Evolutionary conservation across 2,113 vertebrate species (phyloP).

Genomic region (Porphyrio hochstetteri): DNA sequence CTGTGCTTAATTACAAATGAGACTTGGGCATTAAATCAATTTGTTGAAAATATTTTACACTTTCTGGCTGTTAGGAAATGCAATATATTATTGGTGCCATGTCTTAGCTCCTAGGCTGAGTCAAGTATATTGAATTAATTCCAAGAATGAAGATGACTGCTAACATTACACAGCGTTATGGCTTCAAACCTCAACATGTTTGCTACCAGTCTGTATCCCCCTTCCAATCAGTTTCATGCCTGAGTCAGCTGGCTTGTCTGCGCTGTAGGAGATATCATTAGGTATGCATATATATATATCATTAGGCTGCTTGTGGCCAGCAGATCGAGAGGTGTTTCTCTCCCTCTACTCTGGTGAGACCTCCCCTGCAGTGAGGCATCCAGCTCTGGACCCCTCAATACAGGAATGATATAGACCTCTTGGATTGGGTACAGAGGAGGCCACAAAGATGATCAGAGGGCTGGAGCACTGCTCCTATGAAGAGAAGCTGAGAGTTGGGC

Average conservation of each 20-base stretch:
- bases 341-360: too few relatives aligned
- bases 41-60: background rate
- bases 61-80: background rate
- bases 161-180: background rate
- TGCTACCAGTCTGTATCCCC: background rate
- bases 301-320: too few relatives aligned
- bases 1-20: background rate
- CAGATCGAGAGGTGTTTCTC: too few relatives aligned
- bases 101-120: background rate
- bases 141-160: background rate
- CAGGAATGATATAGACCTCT: too few relatives aligned
- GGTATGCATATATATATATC: background rate
- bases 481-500: too few relatives aligned
- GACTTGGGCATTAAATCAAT: background rate
- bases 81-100: background rate
- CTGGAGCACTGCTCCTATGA: too few relatives aligned
- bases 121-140: background rate
- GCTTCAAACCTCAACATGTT: background rate
- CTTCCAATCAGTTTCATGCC: background rate
- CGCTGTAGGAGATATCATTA: background rate
- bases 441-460: too few relatives aligned
- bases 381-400: too few relatives aligned
- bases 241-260: background rate
- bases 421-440: too few relatives aligned
- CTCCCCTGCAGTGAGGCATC: too few relatives aligned